These are phyloP conservation scores for Rhagologus leucostigma DNA, from an alignment of 2,113 vertebrate genomes.

Conservation along the genomic window DNA sequence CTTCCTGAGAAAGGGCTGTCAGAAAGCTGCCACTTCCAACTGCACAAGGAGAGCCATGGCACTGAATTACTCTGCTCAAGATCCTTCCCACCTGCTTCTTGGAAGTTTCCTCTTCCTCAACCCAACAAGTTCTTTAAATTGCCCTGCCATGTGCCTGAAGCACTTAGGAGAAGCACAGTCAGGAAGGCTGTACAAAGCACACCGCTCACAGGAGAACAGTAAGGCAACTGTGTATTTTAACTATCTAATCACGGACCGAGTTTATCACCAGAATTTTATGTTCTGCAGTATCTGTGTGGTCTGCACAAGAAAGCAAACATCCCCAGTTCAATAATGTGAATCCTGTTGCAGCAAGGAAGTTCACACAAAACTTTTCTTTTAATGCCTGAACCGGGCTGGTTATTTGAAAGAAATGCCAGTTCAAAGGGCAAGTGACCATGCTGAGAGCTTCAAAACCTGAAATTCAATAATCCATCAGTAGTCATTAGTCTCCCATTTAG, in stretches of 20 bases:
- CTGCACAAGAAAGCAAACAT: background rate
- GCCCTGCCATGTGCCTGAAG: background rate
- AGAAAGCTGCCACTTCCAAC: background rate
- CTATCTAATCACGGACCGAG: background rate
- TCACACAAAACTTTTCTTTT: background rate
- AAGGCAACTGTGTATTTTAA: background rate
- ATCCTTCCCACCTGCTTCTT: background rate
- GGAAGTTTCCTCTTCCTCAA: background rate
- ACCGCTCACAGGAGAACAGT: background rate
- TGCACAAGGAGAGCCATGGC: rapidly evolving
- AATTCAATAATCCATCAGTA: background rate
- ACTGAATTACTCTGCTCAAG: background rate
- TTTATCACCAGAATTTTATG: background rate
- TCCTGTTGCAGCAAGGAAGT: background rate
- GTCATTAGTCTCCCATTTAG: background rate
- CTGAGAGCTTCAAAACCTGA: background rate
- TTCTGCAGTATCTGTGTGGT: background rate
- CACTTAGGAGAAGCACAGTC: background rate
- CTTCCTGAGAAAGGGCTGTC: background rate
- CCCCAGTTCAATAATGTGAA: background rate
- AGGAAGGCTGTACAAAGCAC: background rate
- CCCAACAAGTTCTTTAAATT: background rate
- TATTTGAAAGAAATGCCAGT: background rate
- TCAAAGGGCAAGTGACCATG: background rate
- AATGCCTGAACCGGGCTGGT: background rate